These are phyloP conservation scores for Cremastobaeus sp. DNA, from an alignment of 2,888 invertebrate species.

Conservation along the genomic window DNA sequence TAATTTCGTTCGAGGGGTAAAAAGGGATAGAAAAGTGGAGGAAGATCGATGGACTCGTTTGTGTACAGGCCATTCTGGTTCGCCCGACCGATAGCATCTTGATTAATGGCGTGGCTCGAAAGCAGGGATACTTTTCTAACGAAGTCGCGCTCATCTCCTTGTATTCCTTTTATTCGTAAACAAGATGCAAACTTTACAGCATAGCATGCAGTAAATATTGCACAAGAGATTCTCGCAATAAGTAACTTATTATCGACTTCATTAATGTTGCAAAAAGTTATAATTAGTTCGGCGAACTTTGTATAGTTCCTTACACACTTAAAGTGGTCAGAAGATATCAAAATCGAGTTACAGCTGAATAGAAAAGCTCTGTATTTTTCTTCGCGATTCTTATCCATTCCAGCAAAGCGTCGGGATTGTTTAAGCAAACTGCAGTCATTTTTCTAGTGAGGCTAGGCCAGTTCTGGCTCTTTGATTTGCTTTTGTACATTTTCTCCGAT, in stretches of 20 bases:
- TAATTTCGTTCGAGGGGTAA: conserved; percentile 58
- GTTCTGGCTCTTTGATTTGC: too few relatives aligned
- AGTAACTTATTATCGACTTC: conserved; percentile 7
- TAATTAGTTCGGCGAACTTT: neutral
- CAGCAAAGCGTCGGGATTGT: too few relatives aligned
- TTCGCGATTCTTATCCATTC: too few relatives aligned
- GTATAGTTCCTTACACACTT: neutral
- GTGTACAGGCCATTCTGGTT: conserved; percentile 46
- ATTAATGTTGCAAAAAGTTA: conserved; percentile 14
- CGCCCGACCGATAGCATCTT: conserved; percentile 57
- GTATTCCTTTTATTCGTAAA: conserved; percentile 14
- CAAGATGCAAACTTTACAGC: conserved; percentile 25
- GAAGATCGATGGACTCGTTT: conserved; percentile 62
- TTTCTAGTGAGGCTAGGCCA: too few relatives aligned
- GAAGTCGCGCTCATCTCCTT: conserved; percentile 36
- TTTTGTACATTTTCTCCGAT: too few relatives aligned
- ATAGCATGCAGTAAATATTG: conserved; percentile 23
- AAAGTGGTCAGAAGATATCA: too few relatives aligned
- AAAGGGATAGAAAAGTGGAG: conserved; percentile 45
- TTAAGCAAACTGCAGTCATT: too few relatives aligned
- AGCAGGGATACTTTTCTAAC: conserved; percentile 54
- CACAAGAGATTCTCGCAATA: neutral
- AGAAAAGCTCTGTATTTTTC: too few relatives aligned
- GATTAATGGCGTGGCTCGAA: conserved; percentile 51
- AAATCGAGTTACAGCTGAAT: too few relatives aligned